A percentile compares a stretch with the other conserved stretches of the same genome.
Evolutionary conservation across 2,113 vertebrate species (phyloP).

Genomic region (Dicerorhinus sumatrensis): DNA sequence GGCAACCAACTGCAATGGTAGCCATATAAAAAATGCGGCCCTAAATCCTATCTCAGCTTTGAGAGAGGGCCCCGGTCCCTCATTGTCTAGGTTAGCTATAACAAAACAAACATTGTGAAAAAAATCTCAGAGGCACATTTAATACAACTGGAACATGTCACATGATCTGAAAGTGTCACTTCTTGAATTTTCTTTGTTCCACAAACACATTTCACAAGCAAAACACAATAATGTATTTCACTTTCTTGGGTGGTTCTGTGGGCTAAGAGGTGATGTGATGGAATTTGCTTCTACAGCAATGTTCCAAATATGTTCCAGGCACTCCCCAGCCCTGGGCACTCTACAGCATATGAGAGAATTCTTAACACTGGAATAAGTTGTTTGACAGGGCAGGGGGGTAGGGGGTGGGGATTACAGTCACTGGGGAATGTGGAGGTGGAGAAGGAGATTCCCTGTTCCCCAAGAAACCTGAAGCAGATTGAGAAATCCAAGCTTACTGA

Average conservation of each 20-base stretch:
- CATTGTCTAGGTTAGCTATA: background rate
- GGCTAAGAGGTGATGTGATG: background rate
- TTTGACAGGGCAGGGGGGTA: background rate
- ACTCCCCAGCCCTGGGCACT: background rate
- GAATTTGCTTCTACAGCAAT: background rate
- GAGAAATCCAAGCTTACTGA: background rate
- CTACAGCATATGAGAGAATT: background rate
- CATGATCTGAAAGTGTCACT: background rate
- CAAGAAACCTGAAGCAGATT: background rate
- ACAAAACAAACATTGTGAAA: background rate
- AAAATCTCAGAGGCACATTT: background rate
- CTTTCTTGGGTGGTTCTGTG: background rate
- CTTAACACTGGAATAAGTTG: background rate
- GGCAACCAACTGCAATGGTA: background rate
- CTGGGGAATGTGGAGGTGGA: background rate
- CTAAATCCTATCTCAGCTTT: background rate
- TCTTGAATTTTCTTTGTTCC: conserved; percentile 1
- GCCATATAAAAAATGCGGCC: background rate
- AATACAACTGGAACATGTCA: background rate
- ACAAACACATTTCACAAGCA: conserved; percentile 1
- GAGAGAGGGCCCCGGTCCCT: background rate
- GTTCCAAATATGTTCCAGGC: background rate
- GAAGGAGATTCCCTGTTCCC: background rate
- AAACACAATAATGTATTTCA: background rate
- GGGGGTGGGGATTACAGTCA: background rate